Evolutionary conservation across 2,888 invertebrate genomes (phyloP), one percentile per base, ranked within the genome.

Genomic region (Tenthredo distinguenda): DNA sequence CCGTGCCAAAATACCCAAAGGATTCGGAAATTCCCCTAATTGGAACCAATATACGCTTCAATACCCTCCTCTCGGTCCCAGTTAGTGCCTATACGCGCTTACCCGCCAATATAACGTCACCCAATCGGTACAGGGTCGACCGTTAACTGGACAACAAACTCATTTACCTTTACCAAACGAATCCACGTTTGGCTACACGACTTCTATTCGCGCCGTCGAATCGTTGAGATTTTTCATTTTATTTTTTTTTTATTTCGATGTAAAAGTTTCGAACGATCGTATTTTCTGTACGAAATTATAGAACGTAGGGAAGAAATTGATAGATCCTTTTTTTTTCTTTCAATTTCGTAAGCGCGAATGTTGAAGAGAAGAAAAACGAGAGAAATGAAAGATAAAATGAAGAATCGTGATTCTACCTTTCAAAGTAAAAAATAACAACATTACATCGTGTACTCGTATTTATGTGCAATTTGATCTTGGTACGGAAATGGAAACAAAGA

Each of bases 21-120:
- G 81, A 81, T 81, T 81, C 81, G 81, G 81, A 81, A 81, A 81
- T 81, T 79, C 81, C 81, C 37, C 81, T 81, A 81, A 81, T 81
- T 81, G 81, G 81, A 81, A 50, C 81, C 62, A 81, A 58, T 81
- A 81, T 81, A 37, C 81, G 81, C 81, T 81, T 62, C 81, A 40
- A 81, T 81, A 55, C 77, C 77, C 47, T 77, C 77, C 50, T 77
- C 55, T 50, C 34, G 12, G 21, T 40, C 81, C 81, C 37, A 21
- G 58, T 81, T 40, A 62, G 37, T 81, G 12, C 81, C 58, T 81
- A 37, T 62, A 37, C 58, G 15, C 50, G 58, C 40, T 62, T 81
- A 62, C 81, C 81, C 81, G 58, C 58, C 81, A 37, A 81, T 81
- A 81, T 40, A 81, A 50, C 37, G 58, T 81, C 62, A 40, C 81